A percentile compares a stretch with the other conserved stretches of the same genome.
These are phyloP conservation scores for Pterocles burchelli DNA, from an alignment of 2,113 vertebrate species.

Conservation along the genomic window DNA sequence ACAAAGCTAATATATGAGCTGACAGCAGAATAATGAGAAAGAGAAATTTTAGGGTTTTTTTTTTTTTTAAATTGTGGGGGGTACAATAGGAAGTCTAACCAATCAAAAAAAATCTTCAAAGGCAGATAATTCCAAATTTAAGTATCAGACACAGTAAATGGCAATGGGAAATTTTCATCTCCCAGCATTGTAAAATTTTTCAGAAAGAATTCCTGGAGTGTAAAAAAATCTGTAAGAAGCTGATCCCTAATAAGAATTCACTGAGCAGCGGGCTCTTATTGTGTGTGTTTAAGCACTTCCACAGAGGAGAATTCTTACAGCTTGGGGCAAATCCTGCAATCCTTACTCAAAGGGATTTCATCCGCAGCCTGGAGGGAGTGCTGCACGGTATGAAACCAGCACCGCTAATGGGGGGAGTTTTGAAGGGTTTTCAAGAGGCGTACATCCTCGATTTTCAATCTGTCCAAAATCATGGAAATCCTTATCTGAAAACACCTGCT, in stretches of 20 bases:
- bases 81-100: neutral
- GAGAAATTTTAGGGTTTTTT: neutral
- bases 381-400: neutral
- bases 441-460: neutral
- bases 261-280: constrained; percentile 21
- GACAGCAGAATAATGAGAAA: neutral
- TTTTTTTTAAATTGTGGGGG: neutral
- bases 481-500: neutral
- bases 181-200: neutral
- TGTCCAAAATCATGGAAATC: constrained; percentile 18
- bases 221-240: constrained; percentile 4
- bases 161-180: constrained; percentile 3
- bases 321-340: constrained; percentile 42
- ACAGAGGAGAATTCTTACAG: constrained; percentile 31
- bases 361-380: neutral
- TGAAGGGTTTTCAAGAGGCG: neutral
- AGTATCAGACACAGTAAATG: neutral
- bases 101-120: neutral
- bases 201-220: constrained; percentile 36
- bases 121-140: neutral
- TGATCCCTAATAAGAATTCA: constrained; percentile 27
- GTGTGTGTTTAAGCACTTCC: constrained; percentile 37
- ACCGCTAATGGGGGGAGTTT: neutral
- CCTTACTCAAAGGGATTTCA: constrained; percentile 28
- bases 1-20: neutral